Conservation (phyloP, 2,888 invertebrate genomes). For the Mythimna lalbum region DNA sequence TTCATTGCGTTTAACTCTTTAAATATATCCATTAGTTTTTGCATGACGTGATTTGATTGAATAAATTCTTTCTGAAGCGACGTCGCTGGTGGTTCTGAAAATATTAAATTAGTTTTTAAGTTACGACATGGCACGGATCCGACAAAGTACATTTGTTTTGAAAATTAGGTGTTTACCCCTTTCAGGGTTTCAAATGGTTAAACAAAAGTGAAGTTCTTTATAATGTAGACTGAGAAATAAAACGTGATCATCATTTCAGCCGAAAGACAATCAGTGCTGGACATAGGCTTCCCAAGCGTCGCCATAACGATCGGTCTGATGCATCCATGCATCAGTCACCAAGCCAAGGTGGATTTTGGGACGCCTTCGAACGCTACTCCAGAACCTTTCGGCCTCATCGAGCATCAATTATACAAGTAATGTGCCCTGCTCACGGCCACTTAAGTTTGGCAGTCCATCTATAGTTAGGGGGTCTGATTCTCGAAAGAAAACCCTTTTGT, state of each 20-base stretch:
- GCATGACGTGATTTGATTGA: slow-evolving; percentile 65
- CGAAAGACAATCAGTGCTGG: too few species aligned
- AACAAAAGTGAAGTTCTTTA: too few species aligned
- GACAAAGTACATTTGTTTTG: not conserved
- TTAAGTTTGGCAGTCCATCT: not conserved
- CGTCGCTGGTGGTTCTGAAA: slow-evolving; percentile 56
- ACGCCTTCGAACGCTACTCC: too few species aligned
- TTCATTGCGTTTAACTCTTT: slow-evolving; percentile 72
- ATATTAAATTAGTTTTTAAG: not conserved
- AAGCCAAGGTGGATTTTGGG: too few species aligned
- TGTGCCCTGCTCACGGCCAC: too few species aligned
- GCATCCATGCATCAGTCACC: too few species aligned
- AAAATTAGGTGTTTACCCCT: not conserved
- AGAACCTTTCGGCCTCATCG: too few species aligned
- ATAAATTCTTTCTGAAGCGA: slow-evolving; percentile 43
- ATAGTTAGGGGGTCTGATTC: not conserved
- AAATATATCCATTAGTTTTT: slow-evolving; percentile 75
- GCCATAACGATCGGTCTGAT: too few species aligned
- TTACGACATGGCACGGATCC: not conserved
- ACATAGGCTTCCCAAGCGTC: too few species aligned
- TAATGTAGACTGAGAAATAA: not conserved
- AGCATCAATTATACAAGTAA: too few species aligned
- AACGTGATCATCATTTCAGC: too few species aligned
- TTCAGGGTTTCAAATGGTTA: not conserved
- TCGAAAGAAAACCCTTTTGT: not conserved